phyloP scores from a whole-genome alignment of 2,888 invertebrate species.

The Lepidocyrtinus sp. region DNA sequence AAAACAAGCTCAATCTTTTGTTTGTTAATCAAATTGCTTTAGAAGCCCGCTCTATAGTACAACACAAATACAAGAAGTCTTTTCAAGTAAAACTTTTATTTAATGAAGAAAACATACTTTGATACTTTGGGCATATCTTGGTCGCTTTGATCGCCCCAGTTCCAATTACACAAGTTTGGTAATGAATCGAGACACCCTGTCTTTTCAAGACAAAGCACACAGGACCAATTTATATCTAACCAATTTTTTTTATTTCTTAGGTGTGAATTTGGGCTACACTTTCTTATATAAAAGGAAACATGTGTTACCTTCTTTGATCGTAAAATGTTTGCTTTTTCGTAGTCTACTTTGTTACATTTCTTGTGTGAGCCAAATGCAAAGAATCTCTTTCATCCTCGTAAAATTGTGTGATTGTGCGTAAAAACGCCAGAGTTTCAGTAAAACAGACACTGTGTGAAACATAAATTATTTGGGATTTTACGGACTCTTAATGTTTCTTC shows the following conservation, averaged over 20 bases:
- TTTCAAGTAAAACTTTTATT: too few species aligned
- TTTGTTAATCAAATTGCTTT: too few species aligned
- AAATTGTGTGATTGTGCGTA: constrained; percentile 32
- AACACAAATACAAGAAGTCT: too few species aligned
- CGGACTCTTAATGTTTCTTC: constrained; percentile 21
- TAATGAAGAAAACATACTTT: too few species aligned
- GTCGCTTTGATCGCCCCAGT: too few species aligned
- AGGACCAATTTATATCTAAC: too few species aligned
- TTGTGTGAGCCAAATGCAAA: not conserved
- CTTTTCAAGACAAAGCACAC: too few species aligned
- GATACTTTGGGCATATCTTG: too few species aligned
- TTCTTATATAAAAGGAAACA: not conserved
- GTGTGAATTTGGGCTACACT: constrained; percentile 5
- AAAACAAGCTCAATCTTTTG: too few species aligned
- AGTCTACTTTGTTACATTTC: constrained; percentile 5
- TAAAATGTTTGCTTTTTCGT: constrained; percentile 38
- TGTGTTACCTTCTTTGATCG: not conserved
- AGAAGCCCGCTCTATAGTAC: too few species aligned
- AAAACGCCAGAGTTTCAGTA: constrained; percentile 4
- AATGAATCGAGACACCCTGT: too few species aligned
- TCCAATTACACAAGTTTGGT: too few species aligned
- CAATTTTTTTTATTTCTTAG: not conserved
- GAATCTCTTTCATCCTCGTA: constrained; percentile 32
- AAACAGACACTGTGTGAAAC: constrained; percentile 34
- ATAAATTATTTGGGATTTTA: constrained; percentile 51